These are phyloP conservation scores for Bagarius yarrelli DNA, from an alignment of 2,113 vertebrate genomes.

Conservation along the genomic window DNA sequence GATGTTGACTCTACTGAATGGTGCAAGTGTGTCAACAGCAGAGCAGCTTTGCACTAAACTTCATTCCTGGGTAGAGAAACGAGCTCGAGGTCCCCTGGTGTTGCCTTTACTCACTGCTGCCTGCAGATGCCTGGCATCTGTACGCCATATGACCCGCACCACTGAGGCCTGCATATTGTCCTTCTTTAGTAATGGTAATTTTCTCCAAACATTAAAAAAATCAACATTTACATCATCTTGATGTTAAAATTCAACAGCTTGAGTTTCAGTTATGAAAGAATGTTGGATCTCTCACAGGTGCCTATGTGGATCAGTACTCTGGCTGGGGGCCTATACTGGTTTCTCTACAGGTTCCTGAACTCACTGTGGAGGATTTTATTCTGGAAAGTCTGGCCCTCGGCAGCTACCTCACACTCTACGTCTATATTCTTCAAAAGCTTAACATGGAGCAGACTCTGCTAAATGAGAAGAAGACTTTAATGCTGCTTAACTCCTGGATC, in stretches of 20 bases:
- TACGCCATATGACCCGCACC: slow-evolving; percentile 90
- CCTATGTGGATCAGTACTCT: slow-evolving; percentile 65
- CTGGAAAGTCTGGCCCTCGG: slow-evolving; percentile 86
- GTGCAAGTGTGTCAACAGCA: slow-evolving; percentile 78
- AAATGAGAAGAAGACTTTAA: slow-evolving; percentile 85
- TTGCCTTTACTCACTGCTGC: slow-evolving; percentile 90
- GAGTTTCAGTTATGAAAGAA: neutral
- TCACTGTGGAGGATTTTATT: slow-evolving; percentile 91
- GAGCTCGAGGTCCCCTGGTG: slow-evolving; percentile 76
- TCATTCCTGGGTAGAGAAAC: slow-evolving; percentile 79
- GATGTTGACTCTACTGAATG: slow-evolving; percentile 84
- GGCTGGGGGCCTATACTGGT: slow-evolving; percentile 93
- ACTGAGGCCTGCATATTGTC: slow-evolving; percentile 89
- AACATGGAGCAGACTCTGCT: slow-evolving; percentile 83
- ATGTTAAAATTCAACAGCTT: neutral
- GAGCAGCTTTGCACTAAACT: slow-evolving; percentile 81
- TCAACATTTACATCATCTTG: neutral
- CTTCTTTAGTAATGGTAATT: slow-evolving; percentile 75
- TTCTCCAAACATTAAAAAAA: neutral
- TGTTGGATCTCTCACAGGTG: slow-evolving; percentile 63
- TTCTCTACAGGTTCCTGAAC: slow-evolving; percentile 93
- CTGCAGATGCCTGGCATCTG: slow-evolving; percentile 88
- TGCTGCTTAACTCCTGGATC: slow-evolving; percentile 85
- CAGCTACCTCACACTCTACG: slow-evolving; percentile 90
- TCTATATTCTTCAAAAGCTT: slow-evolving; percentile 87